These are phyloP conservation scores for Onychostruthus taczanowskii DNA, from an alignment of 2,113 vertebrate species.

Conservation along the genomic window DNA sequence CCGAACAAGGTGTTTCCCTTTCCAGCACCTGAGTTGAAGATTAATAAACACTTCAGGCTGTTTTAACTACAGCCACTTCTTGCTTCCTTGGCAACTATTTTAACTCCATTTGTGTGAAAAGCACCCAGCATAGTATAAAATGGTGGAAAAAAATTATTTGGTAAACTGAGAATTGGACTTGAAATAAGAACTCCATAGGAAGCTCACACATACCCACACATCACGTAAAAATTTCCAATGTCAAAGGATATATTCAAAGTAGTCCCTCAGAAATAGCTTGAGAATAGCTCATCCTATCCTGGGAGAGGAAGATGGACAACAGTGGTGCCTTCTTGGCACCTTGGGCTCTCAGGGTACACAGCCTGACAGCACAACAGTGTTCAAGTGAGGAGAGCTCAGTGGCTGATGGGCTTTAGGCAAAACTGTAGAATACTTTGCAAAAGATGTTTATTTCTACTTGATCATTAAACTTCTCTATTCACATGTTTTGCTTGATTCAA, in stretches of 20 bases:
- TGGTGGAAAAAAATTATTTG: not conserved
- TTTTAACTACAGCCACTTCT: not conserved
- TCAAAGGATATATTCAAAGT: not conserved
- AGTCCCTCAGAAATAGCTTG: not conserved
- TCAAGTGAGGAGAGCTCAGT: not conserved
- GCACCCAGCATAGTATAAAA: not conserved
- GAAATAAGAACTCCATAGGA: not conserved
- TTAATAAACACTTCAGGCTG: not conserved
- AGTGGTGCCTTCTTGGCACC: not conserved
- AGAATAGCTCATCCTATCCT: not conserved
- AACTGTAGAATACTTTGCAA: not conserved
- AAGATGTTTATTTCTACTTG: not conserved
- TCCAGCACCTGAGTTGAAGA: not conserved
- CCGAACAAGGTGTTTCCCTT: not conserved
- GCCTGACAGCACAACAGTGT: not conserved
- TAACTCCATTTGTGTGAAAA: not conserved
- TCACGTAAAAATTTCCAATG: not conserved
- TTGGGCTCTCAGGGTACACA: not conserved
- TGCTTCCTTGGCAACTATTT: not conserved
- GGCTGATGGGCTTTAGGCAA: not conserved
- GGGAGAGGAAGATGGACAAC: not conserved
- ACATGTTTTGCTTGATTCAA: not conserved
- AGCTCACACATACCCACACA: not conserved
- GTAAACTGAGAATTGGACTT: not conserved
- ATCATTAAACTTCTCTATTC: not conserved